Percentiles rank a stretch among this genome's conserved stretches.
Evolutionary conservation across 2,113 vertebrate genomes (phyloP).

Genomic region (Tragelaphus buxtoni): DNA sequence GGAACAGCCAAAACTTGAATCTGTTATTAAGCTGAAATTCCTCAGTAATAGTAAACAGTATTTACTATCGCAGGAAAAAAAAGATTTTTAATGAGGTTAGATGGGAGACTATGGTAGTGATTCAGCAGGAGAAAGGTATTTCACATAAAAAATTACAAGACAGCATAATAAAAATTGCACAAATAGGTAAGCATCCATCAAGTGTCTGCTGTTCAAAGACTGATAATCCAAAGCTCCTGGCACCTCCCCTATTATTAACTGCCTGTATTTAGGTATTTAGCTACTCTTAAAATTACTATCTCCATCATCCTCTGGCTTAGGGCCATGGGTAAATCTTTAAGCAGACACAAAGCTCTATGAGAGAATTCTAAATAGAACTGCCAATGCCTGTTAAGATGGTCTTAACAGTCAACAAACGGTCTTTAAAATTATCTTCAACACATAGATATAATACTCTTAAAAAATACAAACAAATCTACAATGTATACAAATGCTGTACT

Average conservation of each 20-base stretch:
- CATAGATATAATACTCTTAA: not conserved
- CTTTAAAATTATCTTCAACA: constrained; percentile 3
- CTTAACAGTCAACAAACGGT: not conserved
- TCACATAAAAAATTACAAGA: not conserved
- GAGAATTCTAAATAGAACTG: not conserved
- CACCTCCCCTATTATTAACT: not conserved
- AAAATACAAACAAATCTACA: not conserved
- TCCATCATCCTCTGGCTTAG: not conserved
- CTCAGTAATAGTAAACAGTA: not conserved
- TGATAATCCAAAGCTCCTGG: not conserved
- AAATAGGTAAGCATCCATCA: not conserved
- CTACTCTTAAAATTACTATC: not conserved
- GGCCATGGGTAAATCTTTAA: not conserved
- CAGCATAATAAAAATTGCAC: not conserved
- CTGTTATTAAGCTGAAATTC: constrained; percentile 7
- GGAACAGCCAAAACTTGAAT: constrained; percentile 3
- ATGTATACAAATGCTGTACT: not conserved
- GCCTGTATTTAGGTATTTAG: not conserved
- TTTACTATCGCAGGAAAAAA: constrained; percentile 14
- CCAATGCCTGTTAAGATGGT: not conserved
- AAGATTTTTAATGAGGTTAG: not conserved
- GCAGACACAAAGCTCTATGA: not conserved
- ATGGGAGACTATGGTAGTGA: not conserved
- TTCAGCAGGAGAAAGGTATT: not conserved
- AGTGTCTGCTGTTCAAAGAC: not conserved